Evolutionary conservation across 2,888 invertebrate species (phyloP), one percentile per base, ranked within the genome.

Genomic region (Pristionchus entomophagus): DNA sequence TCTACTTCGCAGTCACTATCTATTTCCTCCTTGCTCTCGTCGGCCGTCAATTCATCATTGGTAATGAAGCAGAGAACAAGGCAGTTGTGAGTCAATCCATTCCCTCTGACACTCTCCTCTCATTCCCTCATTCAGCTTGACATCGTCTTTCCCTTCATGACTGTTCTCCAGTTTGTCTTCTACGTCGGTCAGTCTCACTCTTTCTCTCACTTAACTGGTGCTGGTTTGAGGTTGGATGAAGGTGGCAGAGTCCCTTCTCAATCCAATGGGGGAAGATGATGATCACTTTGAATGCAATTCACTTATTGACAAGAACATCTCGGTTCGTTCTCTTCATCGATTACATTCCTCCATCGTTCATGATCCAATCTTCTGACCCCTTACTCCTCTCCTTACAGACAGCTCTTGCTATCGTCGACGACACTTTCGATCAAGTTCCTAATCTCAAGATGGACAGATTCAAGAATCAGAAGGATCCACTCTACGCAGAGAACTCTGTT

Each of bases 261-360:
- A 93, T 86, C 92, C 92, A 0, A 85, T 92, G 14, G 92, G 92
- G n/a, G 92, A 92, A 81, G 92, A 92, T 83, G 92, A 92, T 78
- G 92, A 92, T 84, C 92, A 92, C 81, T 89, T 92, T 53, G 92
- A 92, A 84, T 87, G 87, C 35, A 90, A 91, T 84, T 88, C 88
- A 85, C 88, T 91, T 38, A 90, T 91, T 53, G 90, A 91, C 78
- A 90, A 90, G 82, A 91, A 91, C 78, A 90, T 91, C n/a, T 85
- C 88, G 29, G 89, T 89, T 26, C 87, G 88, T 26, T n/a, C n/a
- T 77, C 38, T 8, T 53, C 22, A 56, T n/a, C 38, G 22, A 2
- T 53, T 1, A 32, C 32, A 35, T 77, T n/a, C n/a, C n/a, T n/a
- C n/a, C n/a, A n/a, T n/a, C n/a, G n/a, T n/a, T n/a, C n/a, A n/a